These are phyloP conservation scores for Drosophila bipectinata DNA, from an alignment of 1,140 invertebrate species.

Conservation along the genomic window DNA sequence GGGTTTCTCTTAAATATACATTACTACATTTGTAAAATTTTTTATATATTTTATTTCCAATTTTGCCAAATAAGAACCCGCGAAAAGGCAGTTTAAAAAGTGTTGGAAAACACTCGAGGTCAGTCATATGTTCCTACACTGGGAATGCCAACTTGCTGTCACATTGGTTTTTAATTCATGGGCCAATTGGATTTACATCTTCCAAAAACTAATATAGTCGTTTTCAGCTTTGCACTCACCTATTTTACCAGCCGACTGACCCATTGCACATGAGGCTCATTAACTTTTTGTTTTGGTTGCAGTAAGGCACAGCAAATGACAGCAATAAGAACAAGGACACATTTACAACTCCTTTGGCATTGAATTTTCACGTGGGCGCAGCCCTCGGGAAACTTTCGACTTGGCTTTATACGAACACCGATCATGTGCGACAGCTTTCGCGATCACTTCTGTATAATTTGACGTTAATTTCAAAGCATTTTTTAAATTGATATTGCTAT, in stretches of 20 bases:
- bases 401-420: conserved; percentile 5
- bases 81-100: background rate
- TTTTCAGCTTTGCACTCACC: conserved; percentile 57
- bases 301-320: conserved; percentile 32
- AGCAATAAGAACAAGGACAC: conserved; percentile 24
- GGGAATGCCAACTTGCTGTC: conserved; percentile 41
- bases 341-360: conserved; percentile 60
- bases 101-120: background rate
- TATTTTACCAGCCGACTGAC: conserved; percentile 81
- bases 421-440: conserved; percentile 10
- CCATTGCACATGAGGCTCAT: conserved; percentile 59
- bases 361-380: conserved; percentile 36
- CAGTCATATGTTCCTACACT: background rate
- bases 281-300: conserved; percentile 18
- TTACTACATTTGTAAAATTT: too few relatives aligned
- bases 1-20: too few relatives aligned
- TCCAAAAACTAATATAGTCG: background rate
- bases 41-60: too few relatives aligned
- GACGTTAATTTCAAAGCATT: conserved; percentile 32
- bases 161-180: conserved; percentile 13
- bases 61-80: too few relatives aligned
- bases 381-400: conserved; percentile 25
- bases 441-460: conserved; percentile 15
- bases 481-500: conserved; percentile 17
- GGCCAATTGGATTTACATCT: conserved; percentile 26